Evolutionary conservation across 2,797 vertebrate species (phyloP), one percentile per base, ranked within the genome.

Genomic region (Halcyon smyrnensis): DNA sequence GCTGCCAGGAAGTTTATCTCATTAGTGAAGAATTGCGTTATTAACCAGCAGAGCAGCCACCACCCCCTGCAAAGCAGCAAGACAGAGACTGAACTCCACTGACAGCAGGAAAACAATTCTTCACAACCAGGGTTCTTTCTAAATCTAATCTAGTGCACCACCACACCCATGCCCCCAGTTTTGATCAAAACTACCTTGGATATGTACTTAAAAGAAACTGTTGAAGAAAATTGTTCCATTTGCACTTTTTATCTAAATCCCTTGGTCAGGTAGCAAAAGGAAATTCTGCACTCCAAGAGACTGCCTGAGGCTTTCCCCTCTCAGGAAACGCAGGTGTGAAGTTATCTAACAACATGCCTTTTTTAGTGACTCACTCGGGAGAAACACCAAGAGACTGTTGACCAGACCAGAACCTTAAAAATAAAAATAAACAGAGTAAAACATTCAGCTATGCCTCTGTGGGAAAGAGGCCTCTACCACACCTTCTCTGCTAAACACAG

Each of bases 1-100:
- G 53, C 57, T 91, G 62, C 48, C 62, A 68, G 53, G 21, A 59
- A 91, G 9, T 34, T 45, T 54, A 53, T 39, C 8, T 68, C 34
- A 18, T 18, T 67, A 45, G 56, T 0, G 1, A 83, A 62, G 54
- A 84, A 57, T 1, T 60, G 65, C 11, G 18, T 30, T 68, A 67
- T 43, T 37, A 79, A 34, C 27, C 16, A 59, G n/a, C 18, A 87
- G 23, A 79, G 43, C 15, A 87, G 54, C 19, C 45, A 30, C 11
- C 68, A 12, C 20, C 36, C 21, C 28, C 41, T 59, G 20, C 36
- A 27, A 0, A 2, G 17, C 0, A 2, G 24, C 3, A 2, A 86
- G 37, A 54, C 5, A 78, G 32, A 94, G 21, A n/a, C 60, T 37
- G 63, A 85, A 77, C 27, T 59, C 32, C 36, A 56, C 13, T 0